Percentiles rank a stretch among this genome's conserved stretches.
phyloP scores from a whole-genome alignment of 2,797 vertebrate species.

The Cuculus canorus region DNA sequence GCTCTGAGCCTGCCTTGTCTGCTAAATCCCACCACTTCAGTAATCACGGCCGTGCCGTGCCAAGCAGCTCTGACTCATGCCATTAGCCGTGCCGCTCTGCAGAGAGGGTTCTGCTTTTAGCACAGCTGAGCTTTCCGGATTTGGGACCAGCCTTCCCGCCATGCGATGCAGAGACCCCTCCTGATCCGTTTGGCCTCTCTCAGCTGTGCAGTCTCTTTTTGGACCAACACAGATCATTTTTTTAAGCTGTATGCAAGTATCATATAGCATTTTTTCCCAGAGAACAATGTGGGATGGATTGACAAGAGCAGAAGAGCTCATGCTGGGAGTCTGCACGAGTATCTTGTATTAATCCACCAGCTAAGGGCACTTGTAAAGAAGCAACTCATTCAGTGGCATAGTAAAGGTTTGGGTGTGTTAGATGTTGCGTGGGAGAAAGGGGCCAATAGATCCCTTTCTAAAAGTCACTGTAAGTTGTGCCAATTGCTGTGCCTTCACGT shows the following conservation, averaged over 20 bases:
- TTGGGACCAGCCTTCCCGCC: background rate
- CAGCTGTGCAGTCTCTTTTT: conserved; percentile 52
- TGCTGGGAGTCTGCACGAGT: background rate
- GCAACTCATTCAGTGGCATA: background rate
- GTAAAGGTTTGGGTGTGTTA: background rate
- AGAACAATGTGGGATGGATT: background rate
- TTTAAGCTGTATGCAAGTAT: background rate
- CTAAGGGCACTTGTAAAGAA: background rate
- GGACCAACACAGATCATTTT: background rate
- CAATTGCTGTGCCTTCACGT: background rate
- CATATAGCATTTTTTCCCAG: background rate
- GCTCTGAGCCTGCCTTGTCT: background rate
- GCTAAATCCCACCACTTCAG: background rate
- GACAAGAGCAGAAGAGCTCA: background rate
- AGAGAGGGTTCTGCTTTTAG: background rate
- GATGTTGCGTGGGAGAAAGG: background rate
- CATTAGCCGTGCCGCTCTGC: background rate
- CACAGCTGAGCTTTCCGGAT: conserved; percentile 13
- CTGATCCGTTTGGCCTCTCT: background rate
- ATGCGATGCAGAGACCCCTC: background rate
- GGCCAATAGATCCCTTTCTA: background rate
- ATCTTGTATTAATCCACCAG: background rate
- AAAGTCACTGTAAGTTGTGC: background rate
- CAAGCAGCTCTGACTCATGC: background rate
- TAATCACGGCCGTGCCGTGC: background rate